These are phyloP conservation scores for Coccyzus lansbergi DNA, from an alignment of 2,797 vertebrate species.

Conservation along the genomic window DNA sequence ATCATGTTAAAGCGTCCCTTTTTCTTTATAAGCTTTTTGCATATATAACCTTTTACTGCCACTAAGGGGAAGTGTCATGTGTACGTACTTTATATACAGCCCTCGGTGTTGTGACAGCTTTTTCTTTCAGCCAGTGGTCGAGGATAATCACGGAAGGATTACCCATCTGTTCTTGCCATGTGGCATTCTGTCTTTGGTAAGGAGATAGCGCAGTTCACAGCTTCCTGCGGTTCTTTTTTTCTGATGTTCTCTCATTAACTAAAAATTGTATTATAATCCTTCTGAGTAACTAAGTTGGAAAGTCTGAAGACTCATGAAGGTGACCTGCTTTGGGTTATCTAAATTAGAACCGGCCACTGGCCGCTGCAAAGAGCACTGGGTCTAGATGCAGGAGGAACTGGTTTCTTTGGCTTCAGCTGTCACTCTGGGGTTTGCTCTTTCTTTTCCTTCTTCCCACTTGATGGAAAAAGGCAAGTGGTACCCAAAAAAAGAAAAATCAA, in stretches of 20 bases:
- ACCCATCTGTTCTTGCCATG: slow-evolving; percentile 69
- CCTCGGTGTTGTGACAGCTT: slow-evolving; percentile 33
- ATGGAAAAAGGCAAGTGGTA: neutral
- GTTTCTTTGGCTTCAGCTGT: neutral
- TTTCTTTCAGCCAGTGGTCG: slow-evolving; percentile 59
- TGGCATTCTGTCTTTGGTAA: slow-evolving; percentile 48
- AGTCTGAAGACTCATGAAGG: slow-evolving; percentile 21
- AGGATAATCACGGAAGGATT: slow-evolving; percentile 60
- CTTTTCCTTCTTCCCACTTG: neutral
- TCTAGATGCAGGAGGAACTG: neutral
- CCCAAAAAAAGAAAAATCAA: neutral
- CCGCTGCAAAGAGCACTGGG: neutral
- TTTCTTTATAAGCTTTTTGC: slow-evolving; percentile 2
- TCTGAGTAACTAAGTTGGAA: slow-evolving; percentile 26
- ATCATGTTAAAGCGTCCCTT: neutral
- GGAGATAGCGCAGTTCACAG: slow-evolving; percentile 42
- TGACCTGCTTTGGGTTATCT: slow-evolving; percentile 34
- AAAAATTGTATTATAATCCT: slow-evolving; percentile 48
- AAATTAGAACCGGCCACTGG: neutral
- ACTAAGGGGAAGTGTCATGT: neutral
- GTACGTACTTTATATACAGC: slow-evolving; percentile 1
- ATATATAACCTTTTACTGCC: slow-evolving; percentile 28
- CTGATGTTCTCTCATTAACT: slow-evolving; percentile 56
- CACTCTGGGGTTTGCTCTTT: neutral
- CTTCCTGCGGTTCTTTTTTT: slow-evolving; percentile 43